A percentile compares a stretch with the other conserved stretches of the same genome.
phyloP scores from a whole-genome alignment of 2,113 vertebrate species.

The Malurus alboscapulatus region DNA sequence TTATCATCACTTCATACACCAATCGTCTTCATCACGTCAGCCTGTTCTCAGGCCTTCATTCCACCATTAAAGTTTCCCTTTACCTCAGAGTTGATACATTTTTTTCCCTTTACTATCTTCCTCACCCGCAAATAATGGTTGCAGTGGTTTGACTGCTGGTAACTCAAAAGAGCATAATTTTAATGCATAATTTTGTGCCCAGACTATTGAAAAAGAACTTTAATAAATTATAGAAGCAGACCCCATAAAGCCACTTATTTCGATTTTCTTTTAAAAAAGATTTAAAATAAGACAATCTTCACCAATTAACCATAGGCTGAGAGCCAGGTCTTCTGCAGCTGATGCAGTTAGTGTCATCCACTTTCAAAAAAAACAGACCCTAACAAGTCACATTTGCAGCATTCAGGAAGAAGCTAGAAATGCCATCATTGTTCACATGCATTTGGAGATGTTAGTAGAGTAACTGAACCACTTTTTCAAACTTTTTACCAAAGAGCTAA shows the following conservation, averaged over 20 bases:
- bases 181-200: not conserved
- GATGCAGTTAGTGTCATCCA: not conserved
- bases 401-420: not conserved
- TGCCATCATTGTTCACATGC: not conserved
- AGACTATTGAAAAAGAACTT: not conserved
- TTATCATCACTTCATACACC: not conserved
- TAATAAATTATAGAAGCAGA: not conserved
- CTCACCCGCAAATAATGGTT: not conserved
- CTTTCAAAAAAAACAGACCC: not conserved
- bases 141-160: not conserved
- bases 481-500: not conserved
- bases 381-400: not conserved
- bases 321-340: not conserved
- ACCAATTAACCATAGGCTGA: not conserved
- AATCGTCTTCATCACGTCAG: not conserved
- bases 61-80: not conserved
- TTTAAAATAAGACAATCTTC: not conserved
- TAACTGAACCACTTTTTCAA: not conserved
- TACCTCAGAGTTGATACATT: not conserved
- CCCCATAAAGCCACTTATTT: not conserved
- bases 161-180: not conserved
- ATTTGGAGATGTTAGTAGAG: not conserved
- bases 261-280: not conserved
- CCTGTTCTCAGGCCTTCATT: not conserved
- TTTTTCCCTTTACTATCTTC: not conserved